Percentiles rank a stretch among this genome's conserved stretches.
Evolutionary conservation across 2,113 vertebrate genomes (phyloP).

Genomic region (Oreotragus oreotragus): DNA sequence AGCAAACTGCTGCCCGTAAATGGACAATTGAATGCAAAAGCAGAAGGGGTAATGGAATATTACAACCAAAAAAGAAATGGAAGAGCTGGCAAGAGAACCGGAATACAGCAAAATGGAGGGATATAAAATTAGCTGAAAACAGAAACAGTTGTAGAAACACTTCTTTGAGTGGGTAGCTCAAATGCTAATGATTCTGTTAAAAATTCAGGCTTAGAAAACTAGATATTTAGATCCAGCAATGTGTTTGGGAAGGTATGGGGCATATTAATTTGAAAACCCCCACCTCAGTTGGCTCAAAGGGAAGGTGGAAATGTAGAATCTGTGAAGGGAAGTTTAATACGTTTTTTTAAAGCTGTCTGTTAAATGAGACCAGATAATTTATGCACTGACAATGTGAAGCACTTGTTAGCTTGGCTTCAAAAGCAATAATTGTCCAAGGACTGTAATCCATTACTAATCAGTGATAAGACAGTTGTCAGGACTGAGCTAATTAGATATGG

Average conservation of each 20-base stretch:
- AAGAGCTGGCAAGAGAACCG: constrained; percentile 26
- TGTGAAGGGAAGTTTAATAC: constrained; percentile 5
- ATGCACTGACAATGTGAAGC: not conserved
- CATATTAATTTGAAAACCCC: constrained; percentile 8
- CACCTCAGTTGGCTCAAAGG: not conserved
- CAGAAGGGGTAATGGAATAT: constrained; percentile 62
- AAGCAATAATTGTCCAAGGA: not conserved
- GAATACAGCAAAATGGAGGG: not conserved
- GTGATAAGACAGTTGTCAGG: not conserved
- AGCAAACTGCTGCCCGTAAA: constrained; percentile 45
- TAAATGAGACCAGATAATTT: constrained; percentile 32
- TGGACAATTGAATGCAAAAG: constrained; percentile 55
- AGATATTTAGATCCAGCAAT: not conserved
- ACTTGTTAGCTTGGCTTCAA: constrained; percentile 32
- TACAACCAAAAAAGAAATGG: constrained; percentile 38
- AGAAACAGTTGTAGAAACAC: not conserved
- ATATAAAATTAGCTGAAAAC: constrained; percentile 42
- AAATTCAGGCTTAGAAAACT: not conserved
- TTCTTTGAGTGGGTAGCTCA: constrained; percentile 7
- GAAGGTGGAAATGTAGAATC: not conserved
- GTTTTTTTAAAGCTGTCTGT: not conserved
- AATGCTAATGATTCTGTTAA: constrained; percentile 18
- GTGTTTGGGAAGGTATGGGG: not conserved
- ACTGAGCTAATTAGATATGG: not conserved
- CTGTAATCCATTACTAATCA: constrained; percentile 13